These are phyloP conservation scores for Cavia aperea DNA, from an alignment of 2,113 vertebrate species.

Conservation along the genomic window DNA sequence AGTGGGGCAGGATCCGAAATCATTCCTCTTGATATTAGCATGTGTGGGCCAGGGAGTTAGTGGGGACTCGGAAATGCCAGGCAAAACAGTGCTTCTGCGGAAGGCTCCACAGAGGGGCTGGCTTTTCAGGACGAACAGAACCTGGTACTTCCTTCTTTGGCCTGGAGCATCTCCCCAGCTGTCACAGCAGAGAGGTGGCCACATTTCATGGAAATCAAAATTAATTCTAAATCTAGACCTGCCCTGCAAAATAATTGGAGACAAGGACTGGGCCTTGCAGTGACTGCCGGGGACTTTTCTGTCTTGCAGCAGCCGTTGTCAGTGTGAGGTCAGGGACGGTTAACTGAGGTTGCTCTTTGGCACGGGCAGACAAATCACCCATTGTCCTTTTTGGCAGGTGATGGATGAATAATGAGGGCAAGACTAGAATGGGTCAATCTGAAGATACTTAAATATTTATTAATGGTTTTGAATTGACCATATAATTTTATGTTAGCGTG, in stretches of 20 bases:
- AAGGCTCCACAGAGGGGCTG: neutral
- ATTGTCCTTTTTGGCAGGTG: neutral
- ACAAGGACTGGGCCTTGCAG: neutral
- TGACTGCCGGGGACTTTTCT: neutral
- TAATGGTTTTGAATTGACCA: neutral
- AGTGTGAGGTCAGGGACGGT: neutral
- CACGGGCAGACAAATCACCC: neutral
- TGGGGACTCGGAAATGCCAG: neutral
- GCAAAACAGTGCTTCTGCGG: neutral
- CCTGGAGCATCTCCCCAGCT: neutral
- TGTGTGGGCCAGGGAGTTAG: neutral
- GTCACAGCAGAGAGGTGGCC: neutral
- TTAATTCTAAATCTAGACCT: neutral
- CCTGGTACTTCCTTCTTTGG: neutral
- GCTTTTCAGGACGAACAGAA: neutral
- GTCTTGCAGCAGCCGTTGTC: neutral
- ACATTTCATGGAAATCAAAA: neutral
- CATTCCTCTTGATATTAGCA: neutral
- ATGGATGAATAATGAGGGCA: neutral
- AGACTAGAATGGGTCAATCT: neutral
- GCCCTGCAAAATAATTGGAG: neutral
- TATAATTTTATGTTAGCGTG: neutral
- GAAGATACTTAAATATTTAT: neutral
- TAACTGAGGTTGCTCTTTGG: neutral
- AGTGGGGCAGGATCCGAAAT: neutral